A percentile compares a stretch with the other conserved stretches of the same genome.
These are phyloP conservation scores for Anser cygnoides DNA, from an alignment of 2,113 vertebrate genomes.

Conservation along the genomic window DNA sequence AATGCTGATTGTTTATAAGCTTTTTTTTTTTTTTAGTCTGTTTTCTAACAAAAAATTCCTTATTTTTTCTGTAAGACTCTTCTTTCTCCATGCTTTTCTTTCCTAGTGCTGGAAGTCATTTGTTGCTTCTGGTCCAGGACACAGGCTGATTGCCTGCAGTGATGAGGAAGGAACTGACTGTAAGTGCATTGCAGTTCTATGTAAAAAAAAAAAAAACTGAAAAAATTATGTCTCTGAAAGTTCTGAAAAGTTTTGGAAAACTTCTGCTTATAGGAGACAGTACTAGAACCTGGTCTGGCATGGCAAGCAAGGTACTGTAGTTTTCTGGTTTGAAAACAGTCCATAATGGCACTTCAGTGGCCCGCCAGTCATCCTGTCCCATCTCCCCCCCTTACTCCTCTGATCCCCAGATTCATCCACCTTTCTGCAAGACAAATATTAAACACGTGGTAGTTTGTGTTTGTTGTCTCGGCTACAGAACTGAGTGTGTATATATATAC, in stretches of 20 bases:
- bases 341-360: background rate
- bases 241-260: background rate
- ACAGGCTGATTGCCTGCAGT: background rate
- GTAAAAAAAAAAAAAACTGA: background rate
- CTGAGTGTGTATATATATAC: too few relatives aligned
- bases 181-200: background rate
- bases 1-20: background rate
- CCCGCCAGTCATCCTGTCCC: too few relatives aligned
- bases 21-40: background rate
- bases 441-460: fast-evolving
- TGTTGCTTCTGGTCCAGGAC: background rate
- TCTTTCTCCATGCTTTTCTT: background rate
- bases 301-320: fast-evolving
- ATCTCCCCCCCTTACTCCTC: too few relatives aligned
- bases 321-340: background rate
- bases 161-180: background rate
- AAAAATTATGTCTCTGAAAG: background rate
- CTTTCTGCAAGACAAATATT: fast-evolving
- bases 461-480: background rate
- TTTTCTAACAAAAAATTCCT: background rate
- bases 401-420: background rate
- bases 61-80: background rate
- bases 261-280: background rate
- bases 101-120: background rate
- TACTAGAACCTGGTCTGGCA: background rate